A percentile compares a stretch with the other conserved stretches of the same genome.
Conservation (phyloP, 2,888 invertebrate genomes). For the Ecliptopera silaceata region DNA sequence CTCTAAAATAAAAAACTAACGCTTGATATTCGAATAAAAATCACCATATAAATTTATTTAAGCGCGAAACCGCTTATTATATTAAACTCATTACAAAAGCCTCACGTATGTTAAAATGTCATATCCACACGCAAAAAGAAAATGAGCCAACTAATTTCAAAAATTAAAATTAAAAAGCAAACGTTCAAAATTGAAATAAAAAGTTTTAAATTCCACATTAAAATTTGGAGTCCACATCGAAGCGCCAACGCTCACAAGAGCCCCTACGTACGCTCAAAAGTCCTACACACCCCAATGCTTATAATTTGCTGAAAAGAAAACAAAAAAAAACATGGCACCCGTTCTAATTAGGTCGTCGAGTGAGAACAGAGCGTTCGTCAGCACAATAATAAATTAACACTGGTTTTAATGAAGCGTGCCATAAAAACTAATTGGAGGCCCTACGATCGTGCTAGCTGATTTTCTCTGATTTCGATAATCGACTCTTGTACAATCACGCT, state of each 20-base stretch:
- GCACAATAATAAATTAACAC: constrained; percentile 82
- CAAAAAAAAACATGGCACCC: constrained; percentile 67
- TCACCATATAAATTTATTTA: no score
- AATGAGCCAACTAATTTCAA: no score
- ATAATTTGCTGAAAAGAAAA: constrained; percentile 73
- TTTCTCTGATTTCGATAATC: constrained; percentile 53
- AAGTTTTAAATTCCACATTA: constrained; percentile 20
- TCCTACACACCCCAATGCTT: constrained; percentile 66
- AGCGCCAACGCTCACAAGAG: constrained; percentile 32
- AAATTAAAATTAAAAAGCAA: background rate
- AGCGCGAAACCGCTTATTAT: no score
- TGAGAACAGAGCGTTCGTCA: constrained; percentile 78
- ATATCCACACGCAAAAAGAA: no score
- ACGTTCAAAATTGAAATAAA: constrained; percentile 7
- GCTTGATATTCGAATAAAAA: no score
- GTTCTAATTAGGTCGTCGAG: constrained; percentile 81
- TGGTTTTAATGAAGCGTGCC: constrained; percentile 79
- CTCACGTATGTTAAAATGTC: background rate
- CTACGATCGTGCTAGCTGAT: constrained; percentile 57
- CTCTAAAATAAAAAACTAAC: no score
- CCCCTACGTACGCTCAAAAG: constrained; percentile 54
- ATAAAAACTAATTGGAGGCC: constrained; percentile 81
- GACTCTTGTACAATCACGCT: constrained; percentile 44
- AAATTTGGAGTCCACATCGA: constrained; percentile 32
- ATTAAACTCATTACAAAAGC: no score